phyloP scores from a whole-genome alignment of 2,888 invertebrate genomes.

The Erebia palarica region DNA sequence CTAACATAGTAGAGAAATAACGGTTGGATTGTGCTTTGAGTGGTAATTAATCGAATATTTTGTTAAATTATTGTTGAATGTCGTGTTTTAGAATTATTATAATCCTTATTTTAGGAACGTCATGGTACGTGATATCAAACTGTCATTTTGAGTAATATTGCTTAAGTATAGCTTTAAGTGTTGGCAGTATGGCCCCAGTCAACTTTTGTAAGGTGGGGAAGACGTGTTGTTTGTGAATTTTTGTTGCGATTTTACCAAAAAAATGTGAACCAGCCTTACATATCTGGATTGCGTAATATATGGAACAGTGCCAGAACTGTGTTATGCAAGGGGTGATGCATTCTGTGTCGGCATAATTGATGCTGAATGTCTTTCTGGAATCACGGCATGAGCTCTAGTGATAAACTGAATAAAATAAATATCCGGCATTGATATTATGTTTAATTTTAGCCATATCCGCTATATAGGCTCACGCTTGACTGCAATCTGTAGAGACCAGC shows the following conservation, averaged over 20 bases:
- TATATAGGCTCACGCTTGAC: neutral
- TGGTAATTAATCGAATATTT: too few species aligned
- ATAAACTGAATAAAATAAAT: neutral
- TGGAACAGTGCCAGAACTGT: conserved; percentile 41
- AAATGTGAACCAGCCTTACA: conserved; percentile 15
- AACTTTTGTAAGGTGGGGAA: too few species aligned
- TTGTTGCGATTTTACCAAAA: conserved; percentile 7
- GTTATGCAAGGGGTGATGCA: conserved; percentile 38
- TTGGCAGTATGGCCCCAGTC: too few species aligned
- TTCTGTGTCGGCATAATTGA: conserved; percentile 37
- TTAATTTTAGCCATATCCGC: too few species aligned
- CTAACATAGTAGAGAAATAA: too few species aligned
- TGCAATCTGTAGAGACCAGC: neutral
- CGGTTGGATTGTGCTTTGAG: too few species aligned
- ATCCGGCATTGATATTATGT: neutral
- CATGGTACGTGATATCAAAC: too few species aligned
- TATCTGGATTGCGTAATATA: conserved; percentile 34
- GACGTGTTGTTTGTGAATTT: neutral
- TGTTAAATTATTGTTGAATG: too few species aligned
- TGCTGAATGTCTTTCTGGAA: conserved; percentile 28
- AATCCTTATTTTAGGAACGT: too few species aligned
- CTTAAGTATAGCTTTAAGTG: too few species aligned
- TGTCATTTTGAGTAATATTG: too few species aligned
- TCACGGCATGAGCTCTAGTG: neutral
- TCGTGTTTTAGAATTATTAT: too few species aligned